A percentile compares a stretch with the other conserved stretches of the same genome.
Evolutionary conservation across 2,113 vertebrate genomes (phyloP).

Genomic region (Misgurnus anguillicaudatus): DNA sequence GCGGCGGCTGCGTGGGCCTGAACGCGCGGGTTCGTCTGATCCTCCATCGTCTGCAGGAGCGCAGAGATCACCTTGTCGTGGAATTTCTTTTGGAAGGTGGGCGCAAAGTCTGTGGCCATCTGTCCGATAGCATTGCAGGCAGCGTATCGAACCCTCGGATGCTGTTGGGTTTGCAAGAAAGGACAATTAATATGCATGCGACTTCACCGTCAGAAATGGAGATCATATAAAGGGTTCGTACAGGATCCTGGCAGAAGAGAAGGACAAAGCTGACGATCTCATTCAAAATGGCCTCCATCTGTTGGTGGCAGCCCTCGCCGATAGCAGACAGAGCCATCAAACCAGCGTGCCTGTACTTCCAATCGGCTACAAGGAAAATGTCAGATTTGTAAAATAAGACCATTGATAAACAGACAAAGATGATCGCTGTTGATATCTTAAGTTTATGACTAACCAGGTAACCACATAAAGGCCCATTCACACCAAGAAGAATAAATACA

Average conservation of each 20-base stretch:
- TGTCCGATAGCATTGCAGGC: constrained; percentile 97
- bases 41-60: constrained; percentile 95
- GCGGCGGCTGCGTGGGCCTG: constrained; percentile 97
- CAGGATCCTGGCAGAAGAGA: constrained; percentile 92
- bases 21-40: constrained; percentile 93
- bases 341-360: constrained; percentile 95
- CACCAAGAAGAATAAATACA: no score
- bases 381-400: neutral
- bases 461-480: no score
- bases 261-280: constrained; percentile 96
- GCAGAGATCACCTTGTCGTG: constrained; percentile 97
- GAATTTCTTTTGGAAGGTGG: constrained; percentile 98
- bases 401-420: no score
- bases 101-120: constrained; percentile 98
- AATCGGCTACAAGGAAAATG: constrained; percentile 80
- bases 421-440: no score
- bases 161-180: constrained; percentile 71
- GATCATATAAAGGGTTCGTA: constrained; percentile 69
- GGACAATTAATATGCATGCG: neutral
- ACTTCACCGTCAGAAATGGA: neutral
- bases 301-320: constrained; percentile 97
- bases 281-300: constrained; percentile 97
- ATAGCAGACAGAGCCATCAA: constrained; percentile 97
- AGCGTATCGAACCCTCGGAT: constrained; percentile 93
- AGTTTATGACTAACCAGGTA: no score